These are phyloP conservation scores for Eilema sororculum DNA, from an alignment of 2,888 invertebrate genomes.

Conservation along the genomic window DNA sequence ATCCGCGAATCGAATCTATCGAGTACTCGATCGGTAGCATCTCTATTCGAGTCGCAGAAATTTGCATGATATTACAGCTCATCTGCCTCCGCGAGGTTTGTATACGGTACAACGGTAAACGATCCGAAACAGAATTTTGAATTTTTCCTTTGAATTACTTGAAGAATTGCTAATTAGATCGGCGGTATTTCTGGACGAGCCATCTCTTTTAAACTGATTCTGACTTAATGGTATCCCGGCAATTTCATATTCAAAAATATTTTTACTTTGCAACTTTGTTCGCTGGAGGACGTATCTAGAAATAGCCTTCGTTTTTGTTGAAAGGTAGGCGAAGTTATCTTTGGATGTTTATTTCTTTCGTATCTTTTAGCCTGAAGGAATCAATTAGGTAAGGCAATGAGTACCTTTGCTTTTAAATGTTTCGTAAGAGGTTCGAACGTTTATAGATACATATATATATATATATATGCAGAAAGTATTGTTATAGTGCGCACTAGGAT, in stretches of 20 bases:
- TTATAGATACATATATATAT: not conserved
- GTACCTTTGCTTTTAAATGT: slow-evolving; percentile 11
- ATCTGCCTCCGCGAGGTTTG: slow-evolving; percentile 62
- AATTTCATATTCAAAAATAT: slow-evolving; percentile 37
- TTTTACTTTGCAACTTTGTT: slow-evolving; percentile 23
- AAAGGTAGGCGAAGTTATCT: slow-evolving; percentile 18
- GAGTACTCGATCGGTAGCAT: slow-evolving; percentile 25
- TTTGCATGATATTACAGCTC: slow-evolving; percentile 83
- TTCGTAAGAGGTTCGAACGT: slow-evolving; percentile 1
- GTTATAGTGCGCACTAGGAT: slow-evolving; percentile 20
- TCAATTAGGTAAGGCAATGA: slow-evolving; percentile 22
- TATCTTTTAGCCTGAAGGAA: slow-evolving; percentile 14
- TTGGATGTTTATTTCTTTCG: slow-evolving; percentile 18
- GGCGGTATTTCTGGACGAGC: slow-evolving; percentile 35
- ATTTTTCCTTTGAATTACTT: slow-evolving; percentile 61
- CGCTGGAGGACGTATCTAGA: slow-evolving; percentile 17
- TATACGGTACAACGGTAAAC: slow-evolving; percentile 72
- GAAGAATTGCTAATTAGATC: slow-evolving; percentile 65
- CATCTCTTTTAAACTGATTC: slow-evolving; percentile 48
- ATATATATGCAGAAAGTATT: too few relatives aligned
- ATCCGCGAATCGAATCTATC: slow-evolving; percentile 28
- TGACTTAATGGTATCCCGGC: slow-evolving; percentile 43
- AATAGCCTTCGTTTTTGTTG: slow-evolving; percentile 12
- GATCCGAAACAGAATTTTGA: slow-evolving; percentile 71
- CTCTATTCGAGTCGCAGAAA: slow-evolving; percentile 64